phyloP scores from a whole-genome alignment of 2,797 vertebrate genomes.

The Perodicticus potto region DNA sequence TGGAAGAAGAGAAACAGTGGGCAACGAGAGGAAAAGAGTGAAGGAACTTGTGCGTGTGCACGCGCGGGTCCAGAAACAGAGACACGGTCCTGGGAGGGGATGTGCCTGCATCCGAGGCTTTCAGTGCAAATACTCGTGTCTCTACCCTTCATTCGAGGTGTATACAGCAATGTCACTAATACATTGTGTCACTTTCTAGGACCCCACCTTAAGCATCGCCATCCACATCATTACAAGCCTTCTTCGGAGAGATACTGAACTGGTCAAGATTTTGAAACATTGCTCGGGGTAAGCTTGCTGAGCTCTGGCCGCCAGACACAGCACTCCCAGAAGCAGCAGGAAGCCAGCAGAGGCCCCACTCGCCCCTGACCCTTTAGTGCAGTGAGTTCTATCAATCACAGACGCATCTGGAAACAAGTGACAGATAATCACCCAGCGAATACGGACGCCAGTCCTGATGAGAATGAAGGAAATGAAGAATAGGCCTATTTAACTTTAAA shows the following conservation, averaged over 20 bases:
- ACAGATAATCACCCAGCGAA: neutral
- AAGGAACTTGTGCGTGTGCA: fast-evolving
- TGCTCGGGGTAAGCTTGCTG: neutral
- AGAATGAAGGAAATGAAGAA: neutral
- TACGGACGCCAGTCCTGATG: neutral
- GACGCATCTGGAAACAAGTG: constrained; percentile 12
- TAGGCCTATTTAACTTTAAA: neutral
- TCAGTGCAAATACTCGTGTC: fast-evolving
- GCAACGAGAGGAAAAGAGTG: too few species aligned
- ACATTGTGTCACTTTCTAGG: constrained; percentile 85
- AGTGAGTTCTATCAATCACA: constrained; percentile 45
- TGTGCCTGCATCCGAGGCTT: fast-evolving
- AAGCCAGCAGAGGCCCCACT: neutral
- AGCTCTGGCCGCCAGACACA: neutral
- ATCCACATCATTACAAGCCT: constrained; percentile 92
- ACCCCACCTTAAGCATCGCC: constrained; percentile 93
- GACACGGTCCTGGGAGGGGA: fast-evolving
- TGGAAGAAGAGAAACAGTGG: fast-evolving
- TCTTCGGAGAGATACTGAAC: constrained; percentile 92
- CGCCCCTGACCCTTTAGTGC: neutral
- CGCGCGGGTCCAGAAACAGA: fast-evolving
- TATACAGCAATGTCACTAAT: fast-evolving
- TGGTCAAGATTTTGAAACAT: neutral
- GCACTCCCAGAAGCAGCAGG: constrained; percentile 45
- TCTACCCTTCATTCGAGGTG: fast-evolving